Conservation (phyloP, 2,888 invertebrate species). For the Ormyrus labotus region DNA sequence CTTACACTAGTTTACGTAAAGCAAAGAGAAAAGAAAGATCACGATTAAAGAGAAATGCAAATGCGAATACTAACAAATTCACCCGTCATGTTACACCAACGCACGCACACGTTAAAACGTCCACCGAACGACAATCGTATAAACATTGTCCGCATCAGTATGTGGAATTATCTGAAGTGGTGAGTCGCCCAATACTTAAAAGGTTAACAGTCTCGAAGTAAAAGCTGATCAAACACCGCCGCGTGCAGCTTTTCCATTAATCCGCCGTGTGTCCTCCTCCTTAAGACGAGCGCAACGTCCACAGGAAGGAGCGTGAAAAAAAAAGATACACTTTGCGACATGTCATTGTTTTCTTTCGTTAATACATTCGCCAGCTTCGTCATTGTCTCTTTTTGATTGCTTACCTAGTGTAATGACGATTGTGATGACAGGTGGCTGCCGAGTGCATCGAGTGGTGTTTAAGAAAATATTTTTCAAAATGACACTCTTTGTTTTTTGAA, state of each 20-base stretch:
- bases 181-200: slow-evolving; percentile 56
- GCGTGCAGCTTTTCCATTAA: slow-evolving; percentile 11
- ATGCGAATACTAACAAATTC: slow-evolving; percentile 29
- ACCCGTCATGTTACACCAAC: slow-evolving; percentile 33
- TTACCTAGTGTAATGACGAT: slow-evolving; percentile 2
- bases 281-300: not conserved
- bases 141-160: slow-evolving; percentile 40
- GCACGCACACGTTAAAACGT: slow-evolving; percentile 50
- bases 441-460: too few relatives aligned
- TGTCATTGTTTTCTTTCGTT: slow-evolving; percentile 5
- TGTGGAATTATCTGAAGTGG: slow-evolving; percentile 61
- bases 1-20: not conserved
- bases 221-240: slow-evolving; percentile 20
- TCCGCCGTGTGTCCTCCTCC: not conserved
- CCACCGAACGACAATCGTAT: slow-evolving; percentile 27
- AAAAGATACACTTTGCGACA: not conserved
- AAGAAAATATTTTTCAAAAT: too few relatives aligned
- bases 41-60: not conserved
- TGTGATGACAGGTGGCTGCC: not conserved
- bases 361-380: not conserved
- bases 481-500: too few relatives aligned
- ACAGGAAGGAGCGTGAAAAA: slow-evolving; percentile 4
- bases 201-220: slow-evolving; percentile 20
- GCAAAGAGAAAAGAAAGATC: not conserved
- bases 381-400: slow-evolving; percentile 14